A percentile compares a stretch with the other conserved stretches of the same genome.
These are phyloP conservation scores for Pachyramphus minor DNA, from an alignment of 2,113 vertebrate genomes.

Conservation along the genomic window DNA sequence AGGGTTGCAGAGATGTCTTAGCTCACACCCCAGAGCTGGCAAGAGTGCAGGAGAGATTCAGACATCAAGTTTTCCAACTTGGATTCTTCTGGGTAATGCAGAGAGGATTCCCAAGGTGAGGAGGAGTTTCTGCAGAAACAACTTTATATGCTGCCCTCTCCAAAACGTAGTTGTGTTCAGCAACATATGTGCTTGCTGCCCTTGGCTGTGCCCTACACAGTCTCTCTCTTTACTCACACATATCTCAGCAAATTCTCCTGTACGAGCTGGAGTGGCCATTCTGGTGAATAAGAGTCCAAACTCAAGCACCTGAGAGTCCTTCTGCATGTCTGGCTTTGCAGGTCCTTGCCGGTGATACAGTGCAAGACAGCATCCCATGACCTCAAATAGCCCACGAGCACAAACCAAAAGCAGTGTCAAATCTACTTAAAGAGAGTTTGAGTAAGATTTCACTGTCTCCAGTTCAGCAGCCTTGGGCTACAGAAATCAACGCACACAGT, in stretches of 20 bases:
- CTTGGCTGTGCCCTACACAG: not conserved
- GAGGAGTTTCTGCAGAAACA: not conserved
- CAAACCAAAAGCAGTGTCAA: not conserved
- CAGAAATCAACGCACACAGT: not conserved
- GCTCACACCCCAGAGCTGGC: not conserved
- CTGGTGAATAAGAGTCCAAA: not conserved
- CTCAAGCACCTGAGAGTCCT: not conserved
- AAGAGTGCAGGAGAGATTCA: not conserved
- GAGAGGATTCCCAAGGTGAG: not conserved
- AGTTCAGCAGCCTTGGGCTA: not conserved
- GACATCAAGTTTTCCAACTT: not conserved
- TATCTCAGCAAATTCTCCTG: not conserved
- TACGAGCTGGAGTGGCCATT: rapidly evolving
- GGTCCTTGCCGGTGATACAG: not conserved
- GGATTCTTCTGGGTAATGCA: not conserved
- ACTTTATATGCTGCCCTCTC: not conserved
- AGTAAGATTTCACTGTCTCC: not conserved
- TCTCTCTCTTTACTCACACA: not conserved
- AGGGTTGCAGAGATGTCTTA: not conserved
- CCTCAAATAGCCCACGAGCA: not conserved
- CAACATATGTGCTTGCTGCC: not conserved
- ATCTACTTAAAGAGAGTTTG: not conserved
- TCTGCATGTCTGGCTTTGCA: rapidly evolving
- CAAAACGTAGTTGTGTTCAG: not conserved
- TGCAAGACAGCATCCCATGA: not conserved